These are phyloP conservation scores for Mycalesis mineus DNA, from an alignment of 2,888 invertebrate genomes.

Conservation along the genomic window DNA sequence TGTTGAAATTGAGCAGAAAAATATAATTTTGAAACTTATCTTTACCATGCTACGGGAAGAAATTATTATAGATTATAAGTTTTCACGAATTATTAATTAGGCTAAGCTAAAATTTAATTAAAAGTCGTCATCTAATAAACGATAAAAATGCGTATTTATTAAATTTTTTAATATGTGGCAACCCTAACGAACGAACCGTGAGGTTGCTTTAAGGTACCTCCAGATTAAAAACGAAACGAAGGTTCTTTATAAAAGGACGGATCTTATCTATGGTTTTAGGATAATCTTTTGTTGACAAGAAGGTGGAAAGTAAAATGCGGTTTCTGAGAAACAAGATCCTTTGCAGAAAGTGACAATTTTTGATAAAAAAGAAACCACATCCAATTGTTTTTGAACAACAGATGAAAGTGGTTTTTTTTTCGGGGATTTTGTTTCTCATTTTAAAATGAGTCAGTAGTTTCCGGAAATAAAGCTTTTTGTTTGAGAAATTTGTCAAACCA, in stretches of 20 bases:
- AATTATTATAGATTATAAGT: no score
- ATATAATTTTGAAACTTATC: no score
- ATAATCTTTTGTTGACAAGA: slow-evolving; percentile 75
- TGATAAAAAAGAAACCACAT: slow-evolving; percentile 1
- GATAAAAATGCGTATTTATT: no score
- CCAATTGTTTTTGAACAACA: background rate
- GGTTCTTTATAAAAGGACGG: slow-evolving; percentile 19
- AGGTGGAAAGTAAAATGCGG: slow-evolving; percentile 48
- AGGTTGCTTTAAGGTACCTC: background rate
- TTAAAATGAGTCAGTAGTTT: no score
- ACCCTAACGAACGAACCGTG: background rate
- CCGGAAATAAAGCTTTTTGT: no score
- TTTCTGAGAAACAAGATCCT: slow-evolving; percentile 47
- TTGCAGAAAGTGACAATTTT: slow-evolving; percentile 51
- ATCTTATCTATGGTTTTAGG: slow-evolving; percentile 46
- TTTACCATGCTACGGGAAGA: no score
- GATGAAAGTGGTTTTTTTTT: slow-evolving; percentile 5
- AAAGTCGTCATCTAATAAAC: no score
- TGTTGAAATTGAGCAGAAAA: no score
- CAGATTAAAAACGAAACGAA: slow-evolving; percentile 9
- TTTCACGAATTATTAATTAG: no score
- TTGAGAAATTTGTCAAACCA: no score
- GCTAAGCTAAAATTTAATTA: no score
- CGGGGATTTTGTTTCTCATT: slow-evolving; percentile 4
- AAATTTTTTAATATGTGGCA: background rate